A percentile compares a stretch with the other conserved stretches of the same genome.
Evolutionary conservation across 2,888 invertebrate genomes (phyloP).

Genomic region (Hecatera dysodea): DNA sequence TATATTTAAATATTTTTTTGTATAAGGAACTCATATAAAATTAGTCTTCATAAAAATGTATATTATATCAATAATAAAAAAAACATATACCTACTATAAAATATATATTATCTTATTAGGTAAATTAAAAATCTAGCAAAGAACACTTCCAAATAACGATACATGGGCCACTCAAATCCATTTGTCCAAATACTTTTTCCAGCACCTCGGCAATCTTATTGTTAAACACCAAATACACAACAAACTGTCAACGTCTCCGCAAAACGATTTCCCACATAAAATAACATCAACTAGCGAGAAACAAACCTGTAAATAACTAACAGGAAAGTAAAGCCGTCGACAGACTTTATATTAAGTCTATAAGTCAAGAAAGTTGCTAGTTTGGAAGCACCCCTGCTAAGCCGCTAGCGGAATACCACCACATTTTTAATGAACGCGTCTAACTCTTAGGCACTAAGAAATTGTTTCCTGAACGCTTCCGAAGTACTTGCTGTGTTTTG

Average conservation of each 20-base stretch:
- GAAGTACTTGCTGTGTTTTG: conserved; percentile 43
- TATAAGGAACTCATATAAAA: too few species aligned
- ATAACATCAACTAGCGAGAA: conserved; percentile 23
- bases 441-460: conserved; percentile 58
- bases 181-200: background rate
- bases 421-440: conserved; percentile 75
- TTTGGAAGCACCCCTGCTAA: conserved; percentile 70
- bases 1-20: too few species aligned
- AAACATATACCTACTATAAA: too few species aligned
- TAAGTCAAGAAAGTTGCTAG: conserved; percentile 74
- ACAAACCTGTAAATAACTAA: conserved; percentile 62
- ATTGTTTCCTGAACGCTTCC: conserved; percentile 69
- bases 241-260: background rate
- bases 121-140: too few species aligned
- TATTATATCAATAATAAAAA: too few species aligned
- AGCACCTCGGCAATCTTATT: background rate
- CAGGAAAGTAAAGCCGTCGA: conserved; percentile 39
- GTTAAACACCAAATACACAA: background rate
- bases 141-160: background rate
- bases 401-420: conserved; percentile 64
- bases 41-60: too few species aligned
- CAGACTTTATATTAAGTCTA: conserved; percentile 67
- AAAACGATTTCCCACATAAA: conserved; percentile 20
- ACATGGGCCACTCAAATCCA: background rate
- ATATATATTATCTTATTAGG: too few species aligned